phyloP scores from a whole-genome alignment of 2,888 invertebrate species.

The Melitaea athalia region DNA sequence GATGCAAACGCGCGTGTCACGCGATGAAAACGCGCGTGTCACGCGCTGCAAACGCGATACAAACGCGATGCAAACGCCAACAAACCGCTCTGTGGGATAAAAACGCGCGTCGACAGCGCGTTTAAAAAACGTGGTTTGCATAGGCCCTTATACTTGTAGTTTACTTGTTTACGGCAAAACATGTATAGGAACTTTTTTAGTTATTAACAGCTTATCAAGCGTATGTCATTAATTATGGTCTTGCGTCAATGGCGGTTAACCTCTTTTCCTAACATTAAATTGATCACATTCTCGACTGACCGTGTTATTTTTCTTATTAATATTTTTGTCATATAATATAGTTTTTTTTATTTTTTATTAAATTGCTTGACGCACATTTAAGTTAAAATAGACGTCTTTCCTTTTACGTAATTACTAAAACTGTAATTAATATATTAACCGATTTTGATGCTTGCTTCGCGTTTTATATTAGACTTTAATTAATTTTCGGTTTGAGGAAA shows the following conservation, averaged over 20 bases:
- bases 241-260: conserved; percentile 33
- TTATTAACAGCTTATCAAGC: conserved; percentile 9
- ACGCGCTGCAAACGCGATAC: too few relatives aligned
- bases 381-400: too few relatives aligned
- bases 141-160: too few relatives aligned
- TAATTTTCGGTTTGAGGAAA: too few relatives aligned
- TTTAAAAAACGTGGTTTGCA: too few relatives aligned
- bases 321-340: not conserved
- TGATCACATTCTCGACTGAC: conserved; percentile 17
- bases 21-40: too few relatives aligned
- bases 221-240: conserved; percentile 9
- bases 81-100: too few relatives aligned
- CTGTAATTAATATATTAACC: not conserved
- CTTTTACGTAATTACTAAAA: too few relatives aligned
- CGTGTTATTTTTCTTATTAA: not conserved
- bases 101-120: too few relatives aligned
- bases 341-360: not conserved
- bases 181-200: conserved; percentile 3
- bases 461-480: too few relatives aligned
- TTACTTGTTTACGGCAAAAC: conserved; percentile 7
- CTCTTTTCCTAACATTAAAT: conserved; percentile 22
- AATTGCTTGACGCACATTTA: not conserved
- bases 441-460: not conserved
- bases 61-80: too few relatives aligned
- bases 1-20: too few relatives aligned